Evolutionary conservation across 2,797 vertebrate genomes (phyloP).

Genomic region (Halcyon chelicuti): DNA sequence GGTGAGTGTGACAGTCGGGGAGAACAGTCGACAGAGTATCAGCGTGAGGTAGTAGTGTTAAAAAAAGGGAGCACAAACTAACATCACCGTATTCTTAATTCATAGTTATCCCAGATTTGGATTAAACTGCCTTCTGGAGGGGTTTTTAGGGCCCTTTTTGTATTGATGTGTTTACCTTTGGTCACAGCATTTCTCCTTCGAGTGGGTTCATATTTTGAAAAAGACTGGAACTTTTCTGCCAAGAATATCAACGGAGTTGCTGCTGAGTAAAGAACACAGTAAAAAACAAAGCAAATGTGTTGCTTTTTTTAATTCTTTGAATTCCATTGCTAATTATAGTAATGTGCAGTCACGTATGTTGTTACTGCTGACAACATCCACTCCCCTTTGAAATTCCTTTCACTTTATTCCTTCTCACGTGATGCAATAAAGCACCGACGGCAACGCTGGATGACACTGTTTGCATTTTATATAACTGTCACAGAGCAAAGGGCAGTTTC

Average conservation of each 20-base stretch:
- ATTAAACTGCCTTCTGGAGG: conserved; percentile 36
- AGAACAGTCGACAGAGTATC: neutral
- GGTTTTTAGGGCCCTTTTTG: neutral
- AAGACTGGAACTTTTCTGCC: neutral
- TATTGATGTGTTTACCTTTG: neutral
- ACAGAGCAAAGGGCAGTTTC: neutral
- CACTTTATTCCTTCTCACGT: neutral
- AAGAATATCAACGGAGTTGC: neutral
- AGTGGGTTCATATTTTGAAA: neutral
- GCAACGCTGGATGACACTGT: neutral
- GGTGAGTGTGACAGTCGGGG: neutral
- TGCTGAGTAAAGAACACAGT: neutral
- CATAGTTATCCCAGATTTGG: conserved; percentile 43
- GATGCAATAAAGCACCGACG: neutral
- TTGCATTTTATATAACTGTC: neutral
- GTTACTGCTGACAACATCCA: neutral
- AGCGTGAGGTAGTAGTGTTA: neutral
- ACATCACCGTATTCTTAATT: conserved; percentile 14
- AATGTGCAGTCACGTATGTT: neutral
- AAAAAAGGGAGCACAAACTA: neutral
- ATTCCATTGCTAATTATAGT: conserved; percentile 45
- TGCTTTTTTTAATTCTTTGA: conserved; percentile 8
- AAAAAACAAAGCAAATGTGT: neutral
- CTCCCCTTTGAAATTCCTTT: neutral
- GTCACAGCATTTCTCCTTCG: neutral